Evolutionary conservation across 2,888 invertebrate species (phyloP).

Genomic region (Heliconius charithonia): DNA sequence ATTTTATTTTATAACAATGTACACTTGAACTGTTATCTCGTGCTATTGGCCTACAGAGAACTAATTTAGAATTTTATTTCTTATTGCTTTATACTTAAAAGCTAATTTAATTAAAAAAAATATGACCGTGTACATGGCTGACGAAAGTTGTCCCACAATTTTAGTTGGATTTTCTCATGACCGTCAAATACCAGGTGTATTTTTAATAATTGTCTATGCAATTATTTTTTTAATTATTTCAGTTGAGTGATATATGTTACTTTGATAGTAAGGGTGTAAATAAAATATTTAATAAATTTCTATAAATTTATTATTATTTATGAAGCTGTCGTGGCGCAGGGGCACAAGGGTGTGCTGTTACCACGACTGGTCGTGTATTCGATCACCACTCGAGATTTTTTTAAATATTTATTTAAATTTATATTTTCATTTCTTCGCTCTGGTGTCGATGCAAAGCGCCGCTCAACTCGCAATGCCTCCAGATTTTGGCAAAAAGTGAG

Average conservation of each 20-base stretch:
- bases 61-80: not conserved
- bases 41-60: conserved; percentile 12
- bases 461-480: too few species aligned
- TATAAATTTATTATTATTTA: too few species aligned
- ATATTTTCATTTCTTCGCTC: too few species aligned
- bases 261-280: too few species aligned
- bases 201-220: conserved; percentile 26
- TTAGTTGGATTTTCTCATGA: conserved; percentile 60
- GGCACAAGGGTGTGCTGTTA: too few species aligned
- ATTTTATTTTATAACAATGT: conserved; percentile 35
- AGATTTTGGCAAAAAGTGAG: too few species aligned
- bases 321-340: too few species aligned
- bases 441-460: too few species aligned
- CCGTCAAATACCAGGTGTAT: conserved; percentile 53
- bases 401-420: too few species aligned
- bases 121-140: conserved; percentile 27
- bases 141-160: conserved; percentile 47
- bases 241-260: not conserved
- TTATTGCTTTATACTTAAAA: not conserved
- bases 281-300: too few species aligned
- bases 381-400: too few species aligned
- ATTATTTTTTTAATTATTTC: not conserved
- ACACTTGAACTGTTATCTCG: conserved; percentile 44
- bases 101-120: conserved; percentile 21
- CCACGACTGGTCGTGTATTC: too few species aligned